A percentile compares a stretch with the other conserved stretches of the same genome.
These are phyloP conservation scores for Melipona bicolor DNA, from an alignment of 2,888 invertebrate species.

Conservation along the genomic window DNA sequence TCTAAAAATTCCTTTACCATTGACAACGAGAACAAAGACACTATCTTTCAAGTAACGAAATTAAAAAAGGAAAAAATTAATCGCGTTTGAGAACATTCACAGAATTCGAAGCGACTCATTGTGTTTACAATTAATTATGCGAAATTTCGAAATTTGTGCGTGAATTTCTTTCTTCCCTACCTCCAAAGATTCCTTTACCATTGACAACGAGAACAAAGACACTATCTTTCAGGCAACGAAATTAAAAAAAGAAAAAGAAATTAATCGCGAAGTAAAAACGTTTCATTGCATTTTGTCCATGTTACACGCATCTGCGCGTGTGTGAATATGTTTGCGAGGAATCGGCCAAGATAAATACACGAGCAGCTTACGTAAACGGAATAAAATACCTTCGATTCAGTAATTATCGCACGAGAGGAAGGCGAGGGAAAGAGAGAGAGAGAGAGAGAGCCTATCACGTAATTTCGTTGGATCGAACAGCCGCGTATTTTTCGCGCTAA, in stretches of 20 bases:
- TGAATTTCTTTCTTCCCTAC: too few species aligned
- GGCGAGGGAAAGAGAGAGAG: background rate
- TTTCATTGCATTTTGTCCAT: background rate
- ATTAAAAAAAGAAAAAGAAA: too few species aligned
- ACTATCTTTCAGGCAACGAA: too few species aligned
- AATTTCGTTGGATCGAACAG: slow-evolving; percentile 5
- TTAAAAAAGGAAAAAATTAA: background rate
- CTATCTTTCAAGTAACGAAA: too few species aligned
- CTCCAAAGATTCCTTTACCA: too few species aligned
- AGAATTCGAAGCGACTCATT: background rate
- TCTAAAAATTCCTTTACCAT: too few species aligned
- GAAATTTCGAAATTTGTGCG: too few species aligned
- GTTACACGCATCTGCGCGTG: background rate
- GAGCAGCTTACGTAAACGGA: background rate
- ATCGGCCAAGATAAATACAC: background rate
- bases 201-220: too few species aligned
- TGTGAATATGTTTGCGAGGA: background rate
- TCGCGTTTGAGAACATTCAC: background rate
- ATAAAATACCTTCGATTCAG: background rate
- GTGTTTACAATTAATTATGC: too few species aligned
- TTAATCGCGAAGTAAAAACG: too few species aligned
- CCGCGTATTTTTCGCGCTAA: slow-evolving; percentile 8
- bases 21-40: too few species aligned
- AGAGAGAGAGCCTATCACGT: background rate
- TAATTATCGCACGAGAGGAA: background rate